Conservation (phyloP, 37 sponge, comb jelly and placozoan genomes). For the Chondrilla cf. caribensis region DNA sequence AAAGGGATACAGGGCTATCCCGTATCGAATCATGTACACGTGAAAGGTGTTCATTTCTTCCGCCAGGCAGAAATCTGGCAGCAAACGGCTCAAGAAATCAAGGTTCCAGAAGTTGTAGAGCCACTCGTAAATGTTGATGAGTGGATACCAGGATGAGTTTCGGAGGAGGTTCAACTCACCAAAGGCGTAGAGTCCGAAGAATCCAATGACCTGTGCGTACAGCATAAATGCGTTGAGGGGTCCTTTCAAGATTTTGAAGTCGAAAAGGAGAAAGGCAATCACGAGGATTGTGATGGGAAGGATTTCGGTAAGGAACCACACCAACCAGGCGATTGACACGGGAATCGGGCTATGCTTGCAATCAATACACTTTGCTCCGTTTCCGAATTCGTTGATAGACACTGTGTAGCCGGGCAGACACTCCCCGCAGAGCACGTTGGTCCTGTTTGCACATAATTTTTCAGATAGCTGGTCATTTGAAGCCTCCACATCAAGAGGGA, state of each 20-base stretch:
- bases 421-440: conserved; percentile 51
- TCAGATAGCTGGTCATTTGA: background rate
- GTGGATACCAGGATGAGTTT: background rate
- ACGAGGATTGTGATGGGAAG: conserved; percentile 51
- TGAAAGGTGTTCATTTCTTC: conserved; percentile 2
- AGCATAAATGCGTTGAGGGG: conserved; percentile 51
- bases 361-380: conserved; percentile 14
- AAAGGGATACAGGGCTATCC: conserved; percentile 11
- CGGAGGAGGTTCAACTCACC: background rate
- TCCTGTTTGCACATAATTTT: conserved; percentile 21
- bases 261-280: conserved; percentile 47
- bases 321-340: conserved; percentile 13
- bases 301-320: conserved; percentile 46
- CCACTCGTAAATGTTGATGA: background rate
- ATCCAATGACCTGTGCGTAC: conserved; percentile 41
- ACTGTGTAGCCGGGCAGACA: conserved; percentile 24
- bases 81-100: conserved; percentile 36
- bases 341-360: background rate
- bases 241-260: conserved; percentile 35
- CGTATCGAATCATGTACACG: conserved; percentile 9
- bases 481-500: background rate
- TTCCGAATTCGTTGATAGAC: conserved; percentile 17
- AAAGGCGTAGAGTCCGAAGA: conserved; percentile 29
- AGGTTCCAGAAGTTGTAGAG: conserved; percentile 64
- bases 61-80: conserved; percentile 31